A percentile compares a stretch with the other conserved stretches of the same genome.
Evolutionary conservation across 2,797 vertebrate genomes (phyloP).

Genomic region (Artibeus lituratus): DNA sequence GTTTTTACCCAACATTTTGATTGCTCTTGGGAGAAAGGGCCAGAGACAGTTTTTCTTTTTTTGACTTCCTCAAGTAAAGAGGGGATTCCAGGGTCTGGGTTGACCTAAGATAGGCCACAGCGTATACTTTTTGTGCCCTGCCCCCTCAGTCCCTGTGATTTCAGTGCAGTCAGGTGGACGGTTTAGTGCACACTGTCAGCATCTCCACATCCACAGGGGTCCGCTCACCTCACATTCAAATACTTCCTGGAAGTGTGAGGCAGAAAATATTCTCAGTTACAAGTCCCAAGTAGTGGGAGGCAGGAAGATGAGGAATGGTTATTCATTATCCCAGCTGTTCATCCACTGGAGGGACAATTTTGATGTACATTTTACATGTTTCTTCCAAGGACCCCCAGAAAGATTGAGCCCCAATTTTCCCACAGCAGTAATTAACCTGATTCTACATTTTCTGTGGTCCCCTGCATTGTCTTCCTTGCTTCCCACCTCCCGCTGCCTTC

Average conservation of each 20-base stretch:
- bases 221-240: not conserved
- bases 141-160: not conserved
- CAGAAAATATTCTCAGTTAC: not conserved
- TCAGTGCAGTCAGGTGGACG: fast-evolving
- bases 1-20: not conserved
- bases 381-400: not conserved
- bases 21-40: conserved; percentile 50
- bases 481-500: not conserved
- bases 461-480: not conserved
- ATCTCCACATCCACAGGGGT: not conserved
- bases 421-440: not conserved
- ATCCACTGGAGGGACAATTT: not conserved
- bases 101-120: not conserved
- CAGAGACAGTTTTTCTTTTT: not conserved
- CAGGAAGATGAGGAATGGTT: not conserved
- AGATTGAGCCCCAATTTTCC: not conserved
- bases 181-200: not conserved
- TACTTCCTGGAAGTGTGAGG: not conserved
- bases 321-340: not conserved
- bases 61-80: not conserved
- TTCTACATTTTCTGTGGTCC: not conserved
- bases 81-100: not conserved
- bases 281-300: not conserved
- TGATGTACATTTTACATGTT: not conserved
- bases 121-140: not conserved